Evolutionary conservation across 2,797 vertebrate species (phyloP).

Genomic region (Setipinna tenuifilis): DNA sequence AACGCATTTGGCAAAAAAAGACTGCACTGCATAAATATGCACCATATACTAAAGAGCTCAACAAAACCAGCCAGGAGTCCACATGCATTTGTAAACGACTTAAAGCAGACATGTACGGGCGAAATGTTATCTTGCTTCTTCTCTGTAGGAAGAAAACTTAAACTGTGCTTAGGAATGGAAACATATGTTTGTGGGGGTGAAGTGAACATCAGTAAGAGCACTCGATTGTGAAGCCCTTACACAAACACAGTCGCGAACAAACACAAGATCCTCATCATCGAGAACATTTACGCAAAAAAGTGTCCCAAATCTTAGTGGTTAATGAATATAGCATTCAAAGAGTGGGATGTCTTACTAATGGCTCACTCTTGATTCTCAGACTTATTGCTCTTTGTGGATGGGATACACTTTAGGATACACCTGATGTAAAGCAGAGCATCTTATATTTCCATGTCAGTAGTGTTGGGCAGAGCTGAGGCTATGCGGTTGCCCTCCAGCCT

Average conservation of each 20-base stretch:
- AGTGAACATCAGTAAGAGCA: background rate
- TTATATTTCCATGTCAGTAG: slow-evolving; percentile 39
- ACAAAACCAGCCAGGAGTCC: background rate
- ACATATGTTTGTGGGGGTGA: background rate
- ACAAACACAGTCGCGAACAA: background rate
- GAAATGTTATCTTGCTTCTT: background rate
- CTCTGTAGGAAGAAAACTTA: background rate
- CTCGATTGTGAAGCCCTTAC: background rate
- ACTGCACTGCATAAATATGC: background rate
- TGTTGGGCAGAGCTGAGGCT: slow-evolving; percentile 44
- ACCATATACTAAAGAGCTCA: slow-evolving; percentile 1
- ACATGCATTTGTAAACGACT: background rate
- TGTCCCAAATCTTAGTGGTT: background rate
- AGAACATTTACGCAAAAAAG: slow-evolving; percentile 34
- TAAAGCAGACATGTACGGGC: background rate
- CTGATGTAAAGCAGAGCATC: slow-evolving; percentile 42
- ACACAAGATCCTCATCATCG: slow-evolving; percentile 17
- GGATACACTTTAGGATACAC: slow-evolving; percentile 49
- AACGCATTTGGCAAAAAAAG: slow-evolving; percentile 18
- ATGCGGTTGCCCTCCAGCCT: slow-evolving; percentile 51
- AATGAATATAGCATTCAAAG: background rate
- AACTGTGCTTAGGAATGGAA: background rate
- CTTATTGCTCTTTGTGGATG: slow-evolving; percentile 64
- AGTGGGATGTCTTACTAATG: slow-evolving; percentile 44
- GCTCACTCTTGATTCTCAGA: slow-evolving; percentile 49